phyloP scores from a whole-genome alignment of 2,888 invertebrate species.

The Conistra vaccinii region DNA sequence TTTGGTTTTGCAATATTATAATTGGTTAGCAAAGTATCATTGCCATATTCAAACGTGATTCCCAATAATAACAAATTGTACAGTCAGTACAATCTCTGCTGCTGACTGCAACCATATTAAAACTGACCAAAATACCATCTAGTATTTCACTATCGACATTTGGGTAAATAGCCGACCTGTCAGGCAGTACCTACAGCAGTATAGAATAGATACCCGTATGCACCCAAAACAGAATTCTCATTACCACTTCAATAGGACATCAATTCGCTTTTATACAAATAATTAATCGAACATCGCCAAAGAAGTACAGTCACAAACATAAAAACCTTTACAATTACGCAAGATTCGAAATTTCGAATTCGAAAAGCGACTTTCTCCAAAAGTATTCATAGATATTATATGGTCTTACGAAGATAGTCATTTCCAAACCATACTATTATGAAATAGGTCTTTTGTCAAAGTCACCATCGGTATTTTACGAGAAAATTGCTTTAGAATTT shows the following conservation, averaged over 20 bases:
- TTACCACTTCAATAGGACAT: conserved; percentile 23
- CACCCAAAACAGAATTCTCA: conserved; percentile 28
- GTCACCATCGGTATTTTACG: neutral
- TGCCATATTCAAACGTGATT: neutral
- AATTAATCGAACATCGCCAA: conserved; percentile 37
- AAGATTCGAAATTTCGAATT: no score
- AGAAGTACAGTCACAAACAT: conserved; percentile 28
- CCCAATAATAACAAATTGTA: neutral
- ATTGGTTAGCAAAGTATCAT: neutral
- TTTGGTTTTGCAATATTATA: neutral
- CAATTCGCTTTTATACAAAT: conserved; percentile 26
- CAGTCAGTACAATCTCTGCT: no score
- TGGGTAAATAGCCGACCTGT: neutral
- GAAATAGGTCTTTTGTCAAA: neutral
- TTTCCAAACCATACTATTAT: neutral
- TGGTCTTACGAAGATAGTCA: no score
- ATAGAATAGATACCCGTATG: conserved; percentile 25
- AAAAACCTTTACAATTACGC: neutral
- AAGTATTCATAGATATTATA: neutral
- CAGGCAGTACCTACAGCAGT: neutral
- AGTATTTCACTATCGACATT: neutral
- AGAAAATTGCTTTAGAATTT: neutral
- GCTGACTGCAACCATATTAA: no score
- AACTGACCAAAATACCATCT: neutral
- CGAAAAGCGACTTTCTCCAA: neutral